These are phyloP conservation scores for Aurelia coerulea DNA, from an alignment of 30 jellyfish, hydroid and myxozoan species.

Conservation along the genomic window DNA sequence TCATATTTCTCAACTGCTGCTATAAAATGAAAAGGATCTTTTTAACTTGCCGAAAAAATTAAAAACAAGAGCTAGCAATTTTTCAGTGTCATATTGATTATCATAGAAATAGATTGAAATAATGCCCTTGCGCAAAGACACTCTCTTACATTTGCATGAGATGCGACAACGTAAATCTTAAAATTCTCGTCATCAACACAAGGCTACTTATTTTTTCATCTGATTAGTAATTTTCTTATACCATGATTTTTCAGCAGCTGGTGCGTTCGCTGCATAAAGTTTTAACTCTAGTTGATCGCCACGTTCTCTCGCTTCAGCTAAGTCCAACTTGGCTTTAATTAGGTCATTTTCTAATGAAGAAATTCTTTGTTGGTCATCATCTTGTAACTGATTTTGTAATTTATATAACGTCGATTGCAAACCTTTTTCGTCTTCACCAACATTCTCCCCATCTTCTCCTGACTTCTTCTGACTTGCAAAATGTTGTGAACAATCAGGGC, in stretches of 20 bases:
- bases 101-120: no score
- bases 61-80: no score
- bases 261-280: constrained; percentile 53
- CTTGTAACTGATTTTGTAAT: constrained; percentile 7
- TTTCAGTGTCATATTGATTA: no score
- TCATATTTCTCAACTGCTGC: no score
- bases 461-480: constrained; percentile 2
- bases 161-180: no score
- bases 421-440: constrained; percentile 22
- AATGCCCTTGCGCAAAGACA: no score
- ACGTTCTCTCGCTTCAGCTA: constrained; percentile 86
- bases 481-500: constrained; percentile 42
- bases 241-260: constrained; percentile 89
- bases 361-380: constrained; percentile 66
- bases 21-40: no score
- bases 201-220: constrained; percentile 15
- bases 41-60: no score
- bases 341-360: constrained; percentile 73
- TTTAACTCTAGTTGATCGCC: constrained; percentile 84
- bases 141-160: no score
- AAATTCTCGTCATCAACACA: no score
- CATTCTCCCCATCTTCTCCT: constrained; percentile 20
- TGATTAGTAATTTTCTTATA: constrained; percentile 78
- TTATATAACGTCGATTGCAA: constrained; percentile 7
- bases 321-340: constrained; percentile 69